These are phyloP conservation scores for Fundulus diaphanus DNA, from an alignment of 2,797 vertebrate species.

Conservation along the genomic window DNA sequence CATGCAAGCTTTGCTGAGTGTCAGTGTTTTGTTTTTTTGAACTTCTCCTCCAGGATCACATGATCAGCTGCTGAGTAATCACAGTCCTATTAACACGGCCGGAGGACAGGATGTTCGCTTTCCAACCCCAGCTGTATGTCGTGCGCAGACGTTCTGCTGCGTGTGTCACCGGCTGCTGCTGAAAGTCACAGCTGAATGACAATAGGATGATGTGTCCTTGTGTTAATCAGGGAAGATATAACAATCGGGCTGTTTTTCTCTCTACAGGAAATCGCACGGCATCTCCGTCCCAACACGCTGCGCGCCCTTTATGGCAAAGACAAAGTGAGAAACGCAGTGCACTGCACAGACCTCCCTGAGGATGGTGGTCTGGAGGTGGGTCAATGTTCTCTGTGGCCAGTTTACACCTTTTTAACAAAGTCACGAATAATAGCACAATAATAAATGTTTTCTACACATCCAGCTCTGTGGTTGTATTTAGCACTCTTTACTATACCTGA, in stretches of 20 bases:
- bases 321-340: slow-evolving; percentile 90
- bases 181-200: not conserved
- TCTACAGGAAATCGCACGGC: slow-evolving; percentile 87
- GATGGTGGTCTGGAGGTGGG: slow-evolving; percentile 91
- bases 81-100: slow-evolving; percentile 26
- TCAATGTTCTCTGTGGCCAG: not conserved
- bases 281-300: slow-evolving; percentile 87
- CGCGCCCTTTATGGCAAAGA: slow-evolving; percentile 89
- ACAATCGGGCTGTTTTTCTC: slow-evolving; percentile 23
- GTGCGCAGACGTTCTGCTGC: not conserved
- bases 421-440: not conserved
- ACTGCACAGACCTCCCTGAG: slow-evolving; percentile 94
- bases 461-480: not conserved
- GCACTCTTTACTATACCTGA: not conserved
- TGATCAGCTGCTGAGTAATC: slow-evolving; percentile 75
- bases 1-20: slow-evolving; percentile 18
- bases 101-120: slow-evolving; percentile 49
- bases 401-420: not conserved
- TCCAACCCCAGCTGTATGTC: slow-evolving; percentile 6
- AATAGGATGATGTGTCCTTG: not conserved
- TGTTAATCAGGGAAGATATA: slow-evolving; percentile 1
- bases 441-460: not conserved
- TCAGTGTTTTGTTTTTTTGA: slow-evolving; percentile 8
- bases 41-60: slow-evolving; percentile 68
- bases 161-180: not conserved